A percentile compares a stretch with the other conserved stretches of the same genome.
These are phyloP conservation scores for Pomacea canaliculata DNA, from an alignment of 2,888 invertebrate species.

Conservation along the genomic window DNA sequence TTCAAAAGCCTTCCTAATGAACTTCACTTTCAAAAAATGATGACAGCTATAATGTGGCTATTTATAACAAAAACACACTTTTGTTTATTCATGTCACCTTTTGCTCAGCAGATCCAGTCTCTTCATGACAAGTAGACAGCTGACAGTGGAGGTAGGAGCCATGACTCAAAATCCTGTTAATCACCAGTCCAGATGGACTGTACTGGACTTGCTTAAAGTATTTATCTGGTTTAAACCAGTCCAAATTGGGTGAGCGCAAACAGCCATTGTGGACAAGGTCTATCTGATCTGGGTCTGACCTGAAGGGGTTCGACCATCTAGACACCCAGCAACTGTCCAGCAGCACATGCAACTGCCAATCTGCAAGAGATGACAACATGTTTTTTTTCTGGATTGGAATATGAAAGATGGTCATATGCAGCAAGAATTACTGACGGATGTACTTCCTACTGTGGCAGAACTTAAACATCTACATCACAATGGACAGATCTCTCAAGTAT, in stretches of 20 bases:
- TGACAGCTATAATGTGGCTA: too few relatives aligned
- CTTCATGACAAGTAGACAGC: constrained; percentile 62
- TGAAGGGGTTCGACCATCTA: constrained; percentile 13
- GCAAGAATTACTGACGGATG: too few relatives aligned
- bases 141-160: constrained; percentile 63
- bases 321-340: constrained; percentile 37
- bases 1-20: not conserved
- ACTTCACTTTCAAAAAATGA: too few relatives aligned
- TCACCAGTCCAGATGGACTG: constrained; percentile 32
- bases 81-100: not conserved
- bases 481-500: too few relatives aligned
- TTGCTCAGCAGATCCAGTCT: constrained; percentile 23
- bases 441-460: too few relatives aligned
- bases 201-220: constrained; percentile 5
- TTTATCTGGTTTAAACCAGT: not conserved
- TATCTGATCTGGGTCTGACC: constrained; percentile 4
- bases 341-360: constrained; percentile 24
- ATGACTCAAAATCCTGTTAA: constrained; percentile 4
- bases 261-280: constrained; percentile 33
- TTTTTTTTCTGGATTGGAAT: too few relatives aligned
- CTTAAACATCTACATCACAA: too few relatives aligned
- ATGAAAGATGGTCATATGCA: too few relatives aligned
- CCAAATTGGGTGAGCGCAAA: not conserved
- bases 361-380: constrained; percentile 12
- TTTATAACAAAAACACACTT: not conserved